Base-by-base conservation (phyloP, 2,113 vertebrate species). In the Ictalurus punctatus region DNA sequence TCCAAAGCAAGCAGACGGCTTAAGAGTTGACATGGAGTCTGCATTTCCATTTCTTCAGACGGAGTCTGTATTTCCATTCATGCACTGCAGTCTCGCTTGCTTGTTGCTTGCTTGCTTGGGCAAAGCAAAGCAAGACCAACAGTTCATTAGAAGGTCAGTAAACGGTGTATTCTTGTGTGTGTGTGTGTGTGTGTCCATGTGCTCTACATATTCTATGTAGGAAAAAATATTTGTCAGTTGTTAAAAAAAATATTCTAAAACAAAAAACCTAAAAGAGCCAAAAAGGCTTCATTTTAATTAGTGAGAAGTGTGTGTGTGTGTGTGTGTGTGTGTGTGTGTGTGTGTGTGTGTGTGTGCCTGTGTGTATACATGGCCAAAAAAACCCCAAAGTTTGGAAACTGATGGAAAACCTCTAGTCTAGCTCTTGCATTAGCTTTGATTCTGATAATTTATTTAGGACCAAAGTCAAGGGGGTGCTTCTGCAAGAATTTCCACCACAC, bases 391-490 rank as follows among this genome's bases (percentile, higher is more conserved):
- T 79, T 79, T 79, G 25, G 25, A 54, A 79, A 48, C 48, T 1
- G 9, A 48, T 78, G 40, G 40, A 84, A 40, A 67, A 85, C 14
- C 65, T 23, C 23, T n/a, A n/a, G 17, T 23, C 8, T 56, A 23
- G 9, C 27, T 34, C 58, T 84, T 90, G n/a, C 44, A 59, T 71
- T 71, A 63, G 12, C 59, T 52, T 61, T 78, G 19, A 81, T 79
- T 48, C 21, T 59, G 58, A 83, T 48, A 3, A 85, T 23, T 17
- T 61, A 65, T 81, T 61, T 69, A 69, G 78, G 84, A 37, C 40
- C 2, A 81, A 27, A n/a, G 79, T 85, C 63, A 85, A 90, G 56
- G 8, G 61, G 67, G 34, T 61, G 81, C 61, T 34, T 56, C 40
- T 73, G n/a, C 48, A 78, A 13, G 44, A 85, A 23, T 78, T 86